Evolutionary conservation across 2,888 invertebrate genomes (phyloP).

Genomic region (Patella depressa): DNA sequence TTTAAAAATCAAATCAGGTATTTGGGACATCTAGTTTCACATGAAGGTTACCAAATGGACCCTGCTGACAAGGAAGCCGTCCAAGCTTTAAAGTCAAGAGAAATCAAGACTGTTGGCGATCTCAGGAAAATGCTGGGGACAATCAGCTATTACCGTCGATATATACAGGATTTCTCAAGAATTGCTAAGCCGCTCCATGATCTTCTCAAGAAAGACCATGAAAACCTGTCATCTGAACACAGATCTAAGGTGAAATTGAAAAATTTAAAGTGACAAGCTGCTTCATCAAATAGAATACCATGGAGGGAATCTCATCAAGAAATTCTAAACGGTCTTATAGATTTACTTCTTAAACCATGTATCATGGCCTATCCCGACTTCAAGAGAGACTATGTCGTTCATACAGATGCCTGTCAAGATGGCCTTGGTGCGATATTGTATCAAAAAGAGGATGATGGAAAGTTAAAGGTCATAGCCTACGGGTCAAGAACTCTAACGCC

Average conservation of each 20-base stretch:
- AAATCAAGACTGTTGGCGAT: conserved; percentile 23
- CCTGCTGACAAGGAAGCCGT: conserved; percentile 29
- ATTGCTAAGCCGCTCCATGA: conserved; percentile 23
- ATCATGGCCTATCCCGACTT: conserved; percentile 19
- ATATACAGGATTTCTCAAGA: conserved; percentile 29
- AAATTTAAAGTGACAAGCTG: background rate
- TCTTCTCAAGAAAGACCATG: conserved; percentile 4
- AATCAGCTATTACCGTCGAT: conserved; percentile 31
- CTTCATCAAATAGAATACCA: background rate
- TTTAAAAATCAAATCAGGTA: conserved; percentile 34
- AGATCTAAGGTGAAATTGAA: no score
- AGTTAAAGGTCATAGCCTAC: no score
- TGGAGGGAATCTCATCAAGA: conserved; percentile 24
- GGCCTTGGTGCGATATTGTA: conserved; percentile 25
- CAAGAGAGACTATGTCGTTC: conserved; percentile 13
- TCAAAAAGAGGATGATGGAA: conserved; percentile 20
- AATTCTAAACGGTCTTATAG: conserved; percentile 9
- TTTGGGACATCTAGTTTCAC: conserved; percentile 36
- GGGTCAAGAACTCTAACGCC: no score
- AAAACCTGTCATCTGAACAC: background rate
- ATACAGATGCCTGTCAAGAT: conserved; percentile 24
- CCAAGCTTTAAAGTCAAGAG: conserved; percentile 19
- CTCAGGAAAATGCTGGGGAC: conserved; percentile 31
- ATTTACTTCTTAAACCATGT: background rate
- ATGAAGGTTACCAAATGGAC: conserved; percentile 32